phyloP scores from a whole-genome alignment of 2,113 vertebrate genomes.

The Craseonycteris thonglongyai region DNA sequence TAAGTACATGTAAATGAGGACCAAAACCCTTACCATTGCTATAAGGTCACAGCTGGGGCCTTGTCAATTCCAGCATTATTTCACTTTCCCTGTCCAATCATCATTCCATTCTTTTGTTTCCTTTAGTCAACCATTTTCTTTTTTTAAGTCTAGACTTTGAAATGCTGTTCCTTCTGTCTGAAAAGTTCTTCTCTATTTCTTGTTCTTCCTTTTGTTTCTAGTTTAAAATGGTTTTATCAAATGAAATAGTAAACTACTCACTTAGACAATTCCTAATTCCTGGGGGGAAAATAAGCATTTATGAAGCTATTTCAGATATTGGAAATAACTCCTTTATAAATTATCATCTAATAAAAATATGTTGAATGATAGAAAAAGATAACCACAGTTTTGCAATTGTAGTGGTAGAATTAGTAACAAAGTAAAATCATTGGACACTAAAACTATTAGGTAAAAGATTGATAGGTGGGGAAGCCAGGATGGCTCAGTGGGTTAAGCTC shows the following conservation, averaged over 20 bases:
- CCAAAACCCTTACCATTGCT: not conserved
- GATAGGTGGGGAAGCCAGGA: too few relatives aligned
- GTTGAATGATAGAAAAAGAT: not conserved
- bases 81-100: not conserved
- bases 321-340: not conserved
- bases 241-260: not conserved
- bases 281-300: not conserved
- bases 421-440: not conserved
- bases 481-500: too few relatives aligned
- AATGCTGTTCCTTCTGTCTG: not conserved
- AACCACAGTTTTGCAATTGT: not conserved
- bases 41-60: not conserved
- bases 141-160: not conserved
- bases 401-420: not conserved
- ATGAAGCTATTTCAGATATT: not conserved
- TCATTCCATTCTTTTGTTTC: not conserved
- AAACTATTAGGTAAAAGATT: not conserved
- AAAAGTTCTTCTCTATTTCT: not conserved
- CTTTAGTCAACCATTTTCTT: not conserved
- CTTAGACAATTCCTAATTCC: not conserved
- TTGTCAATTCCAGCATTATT: not conserved
- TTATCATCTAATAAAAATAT: not conserved
- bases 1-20: not conserved
- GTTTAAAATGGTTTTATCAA: not conserved
- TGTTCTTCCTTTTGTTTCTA: not conserved